These are phyloP conservation scores for Chamaea fasciata DNA, from an alignment of 2,113 vertebrate genomes.

Conservation along the genomic window DNA sequence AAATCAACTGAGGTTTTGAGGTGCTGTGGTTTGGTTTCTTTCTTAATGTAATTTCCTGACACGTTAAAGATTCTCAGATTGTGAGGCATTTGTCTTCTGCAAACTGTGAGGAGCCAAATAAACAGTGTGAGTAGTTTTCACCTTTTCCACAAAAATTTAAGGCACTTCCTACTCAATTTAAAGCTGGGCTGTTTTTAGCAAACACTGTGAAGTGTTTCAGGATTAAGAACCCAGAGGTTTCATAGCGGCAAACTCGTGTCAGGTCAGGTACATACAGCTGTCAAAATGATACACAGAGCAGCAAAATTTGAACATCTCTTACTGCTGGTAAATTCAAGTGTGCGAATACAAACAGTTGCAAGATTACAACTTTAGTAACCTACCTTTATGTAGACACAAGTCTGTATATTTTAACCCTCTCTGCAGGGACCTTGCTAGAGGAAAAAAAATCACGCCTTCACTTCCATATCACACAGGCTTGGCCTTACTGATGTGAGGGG, in stretches of 20 bases:
- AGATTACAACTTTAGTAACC: neutral
- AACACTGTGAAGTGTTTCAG: neutral
- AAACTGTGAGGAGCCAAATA: neutral
- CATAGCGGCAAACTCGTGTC: neutral
- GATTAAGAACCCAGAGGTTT: neutral
- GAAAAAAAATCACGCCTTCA: neutral
- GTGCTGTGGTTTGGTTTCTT: neutral
- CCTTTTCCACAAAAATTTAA: neutral
- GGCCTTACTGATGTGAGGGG: neutral
- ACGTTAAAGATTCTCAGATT: neutral
- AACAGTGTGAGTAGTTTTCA: neutral
- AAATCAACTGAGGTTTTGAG: neutral
- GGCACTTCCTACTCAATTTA: neutral
- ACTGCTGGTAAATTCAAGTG: neutral
- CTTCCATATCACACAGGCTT: accelerated
- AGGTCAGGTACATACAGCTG: neutral
- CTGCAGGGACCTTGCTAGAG: neutral
- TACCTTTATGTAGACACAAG: neutral
- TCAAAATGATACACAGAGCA: neutral
- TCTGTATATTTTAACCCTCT: neutral
- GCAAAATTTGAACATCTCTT: neutral
- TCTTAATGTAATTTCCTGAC: neutral
- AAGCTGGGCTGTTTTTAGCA: neutral
- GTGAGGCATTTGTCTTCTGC: neutral
- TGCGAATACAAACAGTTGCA: neutral